These are phyloP conservation scores for Apodemus agrarius DNA, from an alignment of 2,797 vertebrate species.

Conservation along the genomic window DNA sequence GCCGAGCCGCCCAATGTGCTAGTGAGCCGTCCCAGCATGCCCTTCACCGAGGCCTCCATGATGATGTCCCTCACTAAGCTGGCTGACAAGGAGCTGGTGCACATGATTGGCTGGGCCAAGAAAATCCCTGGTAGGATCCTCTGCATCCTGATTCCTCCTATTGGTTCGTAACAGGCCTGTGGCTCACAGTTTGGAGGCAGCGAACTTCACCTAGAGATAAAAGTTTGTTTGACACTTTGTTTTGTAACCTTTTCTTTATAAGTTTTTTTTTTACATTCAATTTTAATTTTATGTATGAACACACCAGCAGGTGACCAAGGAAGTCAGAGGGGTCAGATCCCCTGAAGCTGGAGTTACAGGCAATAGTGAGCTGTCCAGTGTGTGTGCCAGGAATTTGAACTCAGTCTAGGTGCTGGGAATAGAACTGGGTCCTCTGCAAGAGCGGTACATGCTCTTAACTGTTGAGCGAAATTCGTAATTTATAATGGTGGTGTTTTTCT, in stretches of 20 bases:
- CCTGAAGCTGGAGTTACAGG: neutral
- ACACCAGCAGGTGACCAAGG: neutral
- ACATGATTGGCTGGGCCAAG: constrained; percentile 99
- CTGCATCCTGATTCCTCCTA: neutral
- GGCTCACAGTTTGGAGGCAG: neutral
- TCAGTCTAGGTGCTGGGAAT: neutral
- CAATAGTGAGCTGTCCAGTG: neutral
- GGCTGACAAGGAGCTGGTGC: constrained; percentile 96
- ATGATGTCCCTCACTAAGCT: constrained; percentile 99
- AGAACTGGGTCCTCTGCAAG: neutral
- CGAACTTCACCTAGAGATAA: neutral
- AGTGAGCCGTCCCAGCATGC: constrained; percentile 93
- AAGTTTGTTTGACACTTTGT: neutral
- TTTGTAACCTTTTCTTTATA: neutral
- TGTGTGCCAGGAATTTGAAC: neutral
- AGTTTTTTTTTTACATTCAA: neutral
- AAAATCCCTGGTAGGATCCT: constrained; percentile 94
- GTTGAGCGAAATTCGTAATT: neutral
- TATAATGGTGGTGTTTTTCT: neutral
- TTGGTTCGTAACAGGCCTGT: neutral
- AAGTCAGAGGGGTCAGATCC: neutral
- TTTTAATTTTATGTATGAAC: neutral
- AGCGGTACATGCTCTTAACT: neutral
- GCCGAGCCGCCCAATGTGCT: constrained; percentile 96
- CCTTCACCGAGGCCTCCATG: constrained; percentile 96